Evolutionary conservation across 2,797 vertebrate species (phyloP).

Genomic region (Hemitrygon akajei): DNA sequence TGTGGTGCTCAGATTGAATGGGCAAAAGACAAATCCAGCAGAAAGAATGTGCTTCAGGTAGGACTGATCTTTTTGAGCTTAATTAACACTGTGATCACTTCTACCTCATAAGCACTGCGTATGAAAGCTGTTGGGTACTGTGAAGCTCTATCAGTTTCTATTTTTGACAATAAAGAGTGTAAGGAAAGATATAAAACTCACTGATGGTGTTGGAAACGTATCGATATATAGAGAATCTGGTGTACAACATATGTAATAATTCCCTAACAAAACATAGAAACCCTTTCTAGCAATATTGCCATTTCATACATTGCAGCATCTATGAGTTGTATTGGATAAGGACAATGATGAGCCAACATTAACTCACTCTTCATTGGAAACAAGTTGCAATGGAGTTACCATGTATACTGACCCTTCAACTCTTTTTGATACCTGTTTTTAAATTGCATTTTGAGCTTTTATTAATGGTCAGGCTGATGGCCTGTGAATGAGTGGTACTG

Average conservation of each 20-base stretch:
- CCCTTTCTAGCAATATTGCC: neutral
- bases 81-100: neutral
- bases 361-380: neutral
- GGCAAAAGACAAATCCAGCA: slow-evolving; percentile 81
- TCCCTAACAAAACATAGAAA: neutral
- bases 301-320: neutral
- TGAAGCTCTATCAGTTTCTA: neutral
- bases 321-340: too few relatives aligned
- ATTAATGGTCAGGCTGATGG: neutral
- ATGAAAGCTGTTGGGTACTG: neutral
- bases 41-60: slow-evolving; percentile 86
- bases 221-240: neutral
- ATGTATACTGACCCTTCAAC: neutral
- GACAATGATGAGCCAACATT: neutral
- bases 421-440: too few relatives aligned
- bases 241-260: neutral
- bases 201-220: neutral
- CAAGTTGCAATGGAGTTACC: neutral
- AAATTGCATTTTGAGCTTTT: neutral
- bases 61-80: slow-evolving; percentile 39
- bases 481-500: too few relatives aligned
- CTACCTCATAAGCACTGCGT: neutral
- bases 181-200: neutral
- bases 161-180: neutral
- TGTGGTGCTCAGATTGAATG: slow-evolving; percentile 73